Evolutionary conservation across 2,113 vertebrate species (phyloP), one percentile per base, ranked within the genome.

Genomic region (Balaenoptera acutorostrata): DNA sequence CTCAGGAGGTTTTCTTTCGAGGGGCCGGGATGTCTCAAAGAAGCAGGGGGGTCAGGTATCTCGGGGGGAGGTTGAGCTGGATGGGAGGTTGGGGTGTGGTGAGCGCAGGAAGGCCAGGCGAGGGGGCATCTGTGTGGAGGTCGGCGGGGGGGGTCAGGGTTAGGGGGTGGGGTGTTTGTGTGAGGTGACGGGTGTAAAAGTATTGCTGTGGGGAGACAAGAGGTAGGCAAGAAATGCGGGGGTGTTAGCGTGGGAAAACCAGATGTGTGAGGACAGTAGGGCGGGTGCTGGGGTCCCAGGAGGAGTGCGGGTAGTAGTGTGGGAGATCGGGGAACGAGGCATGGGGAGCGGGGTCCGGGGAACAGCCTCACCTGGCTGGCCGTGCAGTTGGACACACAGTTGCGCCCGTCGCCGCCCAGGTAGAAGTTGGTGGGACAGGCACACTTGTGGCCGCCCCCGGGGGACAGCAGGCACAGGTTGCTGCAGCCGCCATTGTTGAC

Each of bases 381-480:
- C 0, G 99, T 99, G 95, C 99, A 99, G 99, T 99, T 99, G 97
- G 99, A 99, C 98, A 99, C 99, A 21, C 99, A 99, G 80, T 99
- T 99, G 61, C 98, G 99, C 59, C 99, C 99, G 1, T 99, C 99
- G 0, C 97, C 98, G 31, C 99, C 99, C 98, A 99, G 98, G 97
- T 99, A 99, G 99, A 99, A 99, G 98, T 99, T 99, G 98, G 99
- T 99, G 95, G 99, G 99, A 97, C 99, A 99, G 68, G 99, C 99
- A 44, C 99, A 99, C 74, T 99, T 99, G 98, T 99, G 99, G 11
- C 99, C 98, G 6, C 99, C 99, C 0, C 99, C 99, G 0, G 99
- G 99, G 0, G 99, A 99, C 52, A 99, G 99, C 66, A 99, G 99
- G 96, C 99, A 99, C 77, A 99, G 99, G 98, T 99, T 99, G 98